These are phyloP conservation scores for Portevinia maculata DNA, from an alignment of 2,888 invertebrate genomes.

Conservation along the genomic window DNA sequence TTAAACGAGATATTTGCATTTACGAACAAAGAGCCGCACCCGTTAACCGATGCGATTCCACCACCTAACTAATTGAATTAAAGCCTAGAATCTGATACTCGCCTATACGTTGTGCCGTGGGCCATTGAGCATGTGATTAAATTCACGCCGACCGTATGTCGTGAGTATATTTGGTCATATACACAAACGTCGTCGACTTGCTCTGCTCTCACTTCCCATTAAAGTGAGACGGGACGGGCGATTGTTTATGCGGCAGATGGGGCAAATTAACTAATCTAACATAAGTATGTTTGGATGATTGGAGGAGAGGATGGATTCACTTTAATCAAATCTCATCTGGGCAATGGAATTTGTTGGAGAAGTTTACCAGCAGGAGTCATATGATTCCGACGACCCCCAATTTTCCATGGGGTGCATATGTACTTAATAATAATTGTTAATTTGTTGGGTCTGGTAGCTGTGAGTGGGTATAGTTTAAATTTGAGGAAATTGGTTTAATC, in stretches of 20 bases:
- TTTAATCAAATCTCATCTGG: slow-evolving; percentile 66
- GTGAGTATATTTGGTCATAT: not conserved
- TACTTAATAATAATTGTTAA: slow-evolving; percentile 44
- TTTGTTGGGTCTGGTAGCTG: not conserved
- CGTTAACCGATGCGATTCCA: slow-evolving; percentile 62
- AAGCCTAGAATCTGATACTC: slow-evolving; percentile 48
- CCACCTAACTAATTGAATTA: slow-evolving; percentile 71
- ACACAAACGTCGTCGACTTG: not conserved
- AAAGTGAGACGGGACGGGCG: slow-evolving; percentile 18
- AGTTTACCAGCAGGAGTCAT: slow-evolving; percentile 52
- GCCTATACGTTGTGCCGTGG: slow-evolving; percentile 51
- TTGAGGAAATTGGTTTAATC: not conserved
- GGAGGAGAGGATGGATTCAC: slow-evolving; percentile 33
- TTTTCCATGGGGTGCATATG: slow-evolving; percentile 43
- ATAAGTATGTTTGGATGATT: slow-evolving; percentile 58
- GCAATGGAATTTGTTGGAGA: slow-evolving; percentile 45
- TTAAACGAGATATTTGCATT: not conserved
- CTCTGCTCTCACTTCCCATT: slow-evolving; percentile 31
- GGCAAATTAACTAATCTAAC: slow-evolving; percentile 72
- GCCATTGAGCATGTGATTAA: slow-evolving; percentile 60
- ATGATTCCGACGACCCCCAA: slow-evolving; percentile 54
- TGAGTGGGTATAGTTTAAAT: too few species aligned
- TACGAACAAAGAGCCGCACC: slow-evolving; percentile 25
- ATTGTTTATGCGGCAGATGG: slow-evolving; percentile 63
- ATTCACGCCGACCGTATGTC: slow-evolving; percentile 42